Evolutionary conservation across 2,888 invertebrate species (phyloP).

Genomic region (Dynastes maya): DNA sequence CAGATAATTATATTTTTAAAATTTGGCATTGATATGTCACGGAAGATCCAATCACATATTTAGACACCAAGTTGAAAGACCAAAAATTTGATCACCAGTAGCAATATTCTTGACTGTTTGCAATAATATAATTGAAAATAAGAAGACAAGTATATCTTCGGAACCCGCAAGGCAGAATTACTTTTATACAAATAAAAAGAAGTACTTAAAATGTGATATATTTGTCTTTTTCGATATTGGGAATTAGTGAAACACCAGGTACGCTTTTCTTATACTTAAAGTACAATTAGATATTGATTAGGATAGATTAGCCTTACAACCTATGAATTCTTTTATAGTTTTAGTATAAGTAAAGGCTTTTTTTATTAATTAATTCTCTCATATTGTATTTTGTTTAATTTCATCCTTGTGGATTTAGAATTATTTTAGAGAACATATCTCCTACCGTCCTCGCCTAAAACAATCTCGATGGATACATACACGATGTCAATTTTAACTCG

Average conservation of each 20-base stretch:
- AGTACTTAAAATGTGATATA: conserved; percentile 13
- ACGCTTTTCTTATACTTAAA: conserved; percentile 19
- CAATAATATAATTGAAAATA: conserved; percentile 15
- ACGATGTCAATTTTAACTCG: conserved; percentile 43
- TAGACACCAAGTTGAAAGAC: conserved; percentile 30
- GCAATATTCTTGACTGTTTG: conserved; percentile 36
- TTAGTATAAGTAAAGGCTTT: conserved; percentile 5
- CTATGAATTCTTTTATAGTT: neutral
- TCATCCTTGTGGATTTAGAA: neutral
- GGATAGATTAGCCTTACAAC: conserved; percentile 18
- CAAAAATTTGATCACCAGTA: conserved; percentile 21
- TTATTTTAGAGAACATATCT: conserved; percentile 45
- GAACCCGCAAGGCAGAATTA: conserved; percentile 42
- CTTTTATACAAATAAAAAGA: conserved; percentile 16
- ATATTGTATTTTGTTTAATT: conserved; percentile 10
- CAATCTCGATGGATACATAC: conserved; percentile 11
- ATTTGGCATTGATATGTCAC: conserved; percentile 5
- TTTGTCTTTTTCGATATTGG: conserved; percentile 33
- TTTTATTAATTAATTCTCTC: neutral
- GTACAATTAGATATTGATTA: conserved; percentile 24
- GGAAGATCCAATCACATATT: conserved; percentile 15
- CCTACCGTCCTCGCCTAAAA: conserved; percentile 35
- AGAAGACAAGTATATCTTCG: conserved; percentile 40
- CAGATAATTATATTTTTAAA: neutral
- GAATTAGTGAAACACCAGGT: neutral